Percentiles rank a stretch among this genome's conserved stretches.
Conservation (phyloP, 2,888 invertebrate species). For the Parapristionchus giblindavisi region DNA sequence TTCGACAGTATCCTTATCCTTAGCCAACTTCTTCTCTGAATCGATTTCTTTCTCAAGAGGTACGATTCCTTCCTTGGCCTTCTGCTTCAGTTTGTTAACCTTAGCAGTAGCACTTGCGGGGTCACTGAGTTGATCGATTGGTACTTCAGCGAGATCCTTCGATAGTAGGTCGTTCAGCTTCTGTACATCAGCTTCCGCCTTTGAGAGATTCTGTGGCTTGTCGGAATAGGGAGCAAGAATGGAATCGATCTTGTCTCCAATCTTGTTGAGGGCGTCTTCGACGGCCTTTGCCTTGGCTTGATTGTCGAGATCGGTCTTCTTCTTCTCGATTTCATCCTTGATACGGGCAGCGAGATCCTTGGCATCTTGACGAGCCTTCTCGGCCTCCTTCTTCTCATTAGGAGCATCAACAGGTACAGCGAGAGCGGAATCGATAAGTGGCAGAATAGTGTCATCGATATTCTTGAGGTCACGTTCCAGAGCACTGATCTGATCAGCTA, state of each 20-base stretch:
- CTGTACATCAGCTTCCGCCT: slow-evolving; percentile 32
- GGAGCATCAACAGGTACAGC: slow-evolving; percentile 27
- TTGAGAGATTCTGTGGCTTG: slow-evolving; percentile 19
- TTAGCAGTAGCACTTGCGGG: slow-evolving; percentile 16
- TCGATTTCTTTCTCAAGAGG: slow-evolving; percentile 35
- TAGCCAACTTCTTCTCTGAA: slow-evolving; percentile 19
- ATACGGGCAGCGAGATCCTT: slow-evolving; percentile 43
- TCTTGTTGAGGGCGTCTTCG: slow-evolving; percentile 46
- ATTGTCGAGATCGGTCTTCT: slow-evolving; percentile 45
- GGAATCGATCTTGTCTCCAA: slow-evolving; percentile 29
- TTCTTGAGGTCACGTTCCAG: slow-evolving; percentile 15
- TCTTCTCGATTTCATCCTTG: slow-evolving; percentile 38
- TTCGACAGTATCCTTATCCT: slow-evolving; percentile 16
- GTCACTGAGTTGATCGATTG: slow-evolving; percentile 26
- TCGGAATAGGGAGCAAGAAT: slow-evolving; percentile 17
- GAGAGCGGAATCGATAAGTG: slow-evolving; percentile 12
- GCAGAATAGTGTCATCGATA: slow-evolving; percentile 26
- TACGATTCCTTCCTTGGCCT: neutral
- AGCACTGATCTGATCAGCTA: slow-evolving; percentile 34
- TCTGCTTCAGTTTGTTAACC: slow-evolving; percentile 1
- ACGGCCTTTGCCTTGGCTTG: slow-evolving; percentile 46
- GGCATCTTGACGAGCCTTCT: slow-evolving; percentile 37
- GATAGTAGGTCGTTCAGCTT: slow-evolving; percentile 16
- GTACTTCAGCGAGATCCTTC: slow-evolving; percentile 29
- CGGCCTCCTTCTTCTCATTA: slow-evolving; percentile 32